Percentiles rank a stretch among this genome's conserved stretches.
Evolutionary conservation across 2,797 vertebrate genomes (phyloP).

Genomic region (Anabacerthia variegaticeps): DNA sequence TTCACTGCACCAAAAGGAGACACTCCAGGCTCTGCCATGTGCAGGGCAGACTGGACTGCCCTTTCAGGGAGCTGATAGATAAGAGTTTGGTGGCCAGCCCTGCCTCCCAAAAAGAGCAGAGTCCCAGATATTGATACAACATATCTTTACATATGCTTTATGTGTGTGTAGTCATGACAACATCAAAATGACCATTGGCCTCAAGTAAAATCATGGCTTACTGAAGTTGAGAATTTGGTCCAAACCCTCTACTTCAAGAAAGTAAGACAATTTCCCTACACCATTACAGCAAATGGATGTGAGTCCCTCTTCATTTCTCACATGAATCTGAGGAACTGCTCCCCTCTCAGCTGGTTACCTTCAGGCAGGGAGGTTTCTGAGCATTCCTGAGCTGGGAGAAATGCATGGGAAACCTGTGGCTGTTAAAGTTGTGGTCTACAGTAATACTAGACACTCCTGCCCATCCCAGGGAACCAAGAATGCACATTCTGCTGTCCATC

Average conservation of each 20-base stretch:
- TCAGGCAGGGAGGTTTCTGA: background rate
- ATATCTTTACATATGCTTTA: background rate
- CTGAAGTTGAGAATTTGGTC: background rate
- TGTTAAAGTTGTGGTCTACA: background rate
- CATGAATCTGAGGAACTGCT: background rate
- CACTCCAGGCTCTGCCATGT: background rate
- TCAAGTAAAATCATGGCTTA: background rate
- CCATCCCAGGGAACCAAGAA: background rate
- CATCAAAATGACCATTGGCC: background rate
- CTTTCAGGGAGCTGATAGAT: background rate
- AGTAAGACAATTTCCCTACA: background rate
- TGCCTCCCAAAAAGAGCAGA: background rate
- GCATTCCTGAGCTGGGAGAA: background rate
- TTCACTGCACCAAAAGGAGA: background rate
- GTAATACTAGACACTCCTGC: background rate
- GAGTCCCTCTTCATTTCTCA: background rate
- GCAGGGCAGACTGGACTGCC: background rate
- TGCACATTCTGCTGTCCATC: background rate
- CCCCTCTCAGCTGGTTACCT: background rate
- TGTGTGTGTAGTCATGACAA: background rate
- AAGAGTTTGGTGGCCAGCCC: background rate
- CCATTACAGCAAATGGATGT: background rate
- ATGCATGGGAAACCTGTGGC: accelerated
- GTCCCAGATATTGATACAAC: background rate
- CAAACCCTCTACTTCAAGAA: background rate